Evolutionary conservation across 2,888 invertebrate genomes (phyloP), one percentile per base, ranked within the genome.

Genomic region (Agapostemon virescens): DNA sequence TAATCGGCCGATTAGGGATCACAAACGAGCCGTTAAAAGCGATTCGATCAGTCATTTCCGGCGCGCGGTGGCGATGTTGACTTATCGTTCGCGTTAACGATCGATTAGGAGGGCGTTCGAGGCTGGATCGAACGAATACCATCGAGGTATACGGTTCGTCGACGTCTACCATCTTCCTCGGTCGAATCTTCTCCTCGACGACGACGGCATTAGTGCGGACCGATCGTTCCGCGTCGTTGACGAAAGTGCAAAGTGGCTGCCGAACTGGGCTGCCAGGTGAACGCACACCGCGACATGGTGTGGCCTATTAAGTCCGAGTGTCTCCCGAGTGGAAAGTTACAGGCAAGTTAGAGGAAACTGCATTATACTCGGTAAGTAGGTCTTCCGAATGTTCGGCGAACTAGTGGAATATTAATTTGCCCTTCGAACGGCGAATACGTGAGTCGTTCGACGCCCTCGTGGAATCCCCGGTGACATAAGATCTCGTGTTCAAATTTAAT

Each of bases 391-490:
- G 61, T 74, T 70, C 52, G 58, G 30, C 36, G 68, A 81, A 70
- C 73, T 42, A 49, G 36, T 77, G 49, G 64, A 77, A 77, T 81
- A 82, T 81, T 81, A 74, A 82, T 82, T 82, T 71, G 55, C 33
- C 45, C 45, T 68, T 77, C 26, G 49, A 67, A 38, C 13, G 45
- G 26, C 64, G 78, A 58, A 63, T 40, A 68, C 52, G 63, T 64
- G 61, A 58, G 68, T 23, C 26, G 70, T 58, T 30, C 13, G 23
- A 26, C 17, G 38, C 11, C 26, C 40, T 40, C 11, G n/a, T 17
- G 9, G 23, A 58, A 30, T 26, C 26, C 26, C 40, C 15, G 17
- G 40, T 3, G 64, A 36, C 38, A 38, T 33, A n/a, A 30, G 61
- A 33, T 5, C n/a, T n/a, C 20, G 9, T 33, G 61, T 61, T 61